Percentiles rank a stretch among this genome's conserved stretches.
These are phyloP conservation scores for Pimpla rufipes DNA, from an alignment of 2,888 invertebrate species.

Conservation along the genomic window DNA sequence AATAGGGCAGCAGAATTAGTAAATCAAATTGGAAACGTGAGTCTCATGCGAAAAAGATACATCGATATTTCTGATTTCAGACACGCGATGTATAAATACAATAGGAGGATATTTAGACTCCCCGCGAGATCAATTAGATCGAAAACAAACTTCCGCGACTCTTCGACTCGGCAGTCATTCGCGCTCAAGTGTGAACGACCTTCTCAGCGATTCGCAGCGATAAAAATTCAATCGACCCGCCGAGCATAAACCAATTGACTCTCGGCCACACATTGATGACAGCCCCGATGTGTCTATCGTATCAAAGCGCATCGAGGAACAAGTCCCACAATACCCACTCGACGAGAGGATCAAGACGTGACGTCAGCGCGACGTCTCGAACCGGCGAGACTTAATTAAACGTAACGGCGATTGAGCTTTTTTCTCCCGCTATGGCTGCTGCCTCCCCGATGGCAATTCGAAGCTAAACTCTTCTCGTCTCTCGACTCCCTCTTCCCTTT, in stretches of 20 bases:
- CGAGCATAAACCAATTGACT: not conserved
- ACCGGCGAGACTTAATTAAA: constrained; percentile 75
- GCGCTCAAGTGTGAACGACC: not conserved
- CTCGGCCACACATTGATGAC: no score
- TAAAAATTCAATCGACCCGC: not conserved
- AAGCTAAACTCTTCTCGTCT: not conserved
- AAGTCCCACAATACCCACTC: not conserved
- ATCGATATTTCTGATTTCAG: no score
- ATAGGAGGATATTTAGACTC: no score
- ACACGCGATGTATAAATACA: no score
- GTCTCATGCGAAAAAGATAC: no score
- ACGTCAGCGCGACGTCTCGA: constrained; percentile 66
- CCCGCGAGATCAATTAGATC: no score
- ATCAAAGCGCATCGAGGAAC: constrained; percentile 4
- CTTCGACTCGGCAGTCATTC: not conserved
- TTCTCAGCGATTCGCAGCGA: not conserved
- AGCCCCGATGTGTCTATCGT: not conserved
- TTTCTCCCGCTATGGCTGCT: constrained; percentile 53
- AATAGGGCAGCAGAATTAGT: no score
- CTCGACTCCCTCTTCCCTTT: not conserved
- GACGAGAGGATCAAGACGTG: not conserved
- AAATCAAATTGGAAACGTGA: no score
- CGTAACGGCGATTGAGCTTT: constrained; percentile 74
- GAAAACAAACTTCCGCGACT: no score
- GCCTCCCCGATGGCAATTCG: constrained; percentile 30